Percentiles rank a stretch among this genome's conserved stretches.
These are phyloP conservation scores for Asobara japonica DNA, from an alignment of 1,140 invertebrate genomes.

Conservation along the genomic window DNA sequence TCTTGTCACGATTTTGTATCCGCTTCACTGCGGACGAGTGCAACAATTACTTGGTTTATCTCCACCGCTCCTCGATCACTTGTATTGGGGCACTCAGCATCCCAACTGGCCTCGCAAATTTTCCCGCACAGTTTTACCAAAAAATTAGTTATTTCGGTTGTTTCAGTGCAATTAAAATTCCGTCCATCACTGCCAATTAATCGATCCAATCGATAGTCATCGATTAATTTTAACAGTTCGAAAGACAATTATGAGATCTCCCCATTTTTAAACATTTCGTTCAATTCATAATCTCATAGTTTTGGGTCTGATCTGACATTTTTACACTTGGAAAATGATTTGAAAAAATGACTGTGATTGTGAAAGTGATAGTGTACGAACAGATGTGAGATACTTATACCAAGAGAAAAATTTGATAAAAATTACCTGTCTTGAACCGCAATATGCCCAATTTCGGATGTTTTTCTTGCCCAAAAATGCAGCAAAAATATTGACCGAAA, in stretches of 20 bases:
- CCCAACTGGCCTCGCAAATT: constrained; percentile 6
- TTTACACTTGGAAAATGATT: not conserved
- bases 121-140: not conserved
- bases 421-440: too few species aligned
- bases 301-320: not conserved
- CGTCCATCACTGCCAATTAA: not conserved
- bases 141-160: too few species aligned
- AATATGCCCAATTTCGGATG: too few species aligned
- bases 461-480: too few species aligned
- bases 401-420: too few species aligned
- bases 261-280: not conserved
- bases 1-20: constrained; percentile 49
- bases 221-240: too few species aligned
- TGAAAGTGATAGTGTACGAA: not conserved
- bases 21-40: constrained; percentile 49
- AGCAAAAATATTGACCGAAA: too few species aligned
- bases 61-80: constrained; percentile 44
- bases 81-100: constrained; percentile 13
- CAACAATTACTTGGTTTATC: constrained; percentile 59
- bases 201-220: not conserved
- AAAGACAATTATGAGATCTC: not conserved
- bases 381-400: not conserved
- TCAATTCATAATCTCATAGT: not conserved
- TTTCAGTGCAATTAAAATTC: not conserved
- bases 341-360: not conserved